Evolutionary conservation across 1,140 invertebrate genomes (phyloP), one percentile per base, ranked within the genome.

Genomic region (Anastatus disparis): DNA sequence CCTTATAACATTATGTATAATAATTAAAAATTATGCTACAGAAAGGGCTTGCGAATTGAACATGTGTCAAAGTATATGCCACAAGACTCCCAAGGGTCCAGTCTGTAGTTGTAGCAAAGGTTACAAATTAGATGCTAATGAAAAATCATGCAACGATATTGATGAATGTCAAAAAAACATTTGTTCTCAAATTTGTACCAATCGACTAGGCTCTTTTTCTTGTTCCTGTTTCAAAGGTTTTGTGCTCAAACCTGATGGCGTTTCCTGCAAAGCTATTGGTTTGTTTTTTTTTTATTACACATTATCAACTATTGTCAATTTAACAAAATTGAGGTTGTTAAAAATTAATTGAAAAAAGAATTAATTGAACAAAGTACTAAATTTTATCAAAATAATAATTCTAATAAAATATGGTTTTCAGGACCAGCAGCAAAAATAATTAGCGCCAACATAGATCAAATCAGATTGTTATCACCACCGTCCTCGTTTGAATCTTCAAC

Each of bases 181-280:
- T 71, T 99, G 97, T 79, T 91, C 92, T 44, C 96, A 98, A 78
- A 82, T 86, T 24, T 98, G 97, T 85, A 87, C 89, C 7, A 98
- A 98, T 79, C 92, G 90, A 0, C 76, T 87, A 2, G 97, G 96
- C 0, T 93, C 91, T 4, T 98, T 91, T 81, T 87, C 87, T 10
- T 98, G 97, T 78, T 89, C 89, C 12, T 97, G 97, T 82, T 86
- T 86, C 2, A 85, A 90, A 9, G 94, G 93, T 0, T 98, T 95
- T 80, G 85, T 89, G 3, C 83, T 95, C 15, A 81, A 87, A 68
- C 77, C 83, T 0, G 91, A 97, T 80, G 89, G 88, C 29, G 85
- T 87, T 52, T 90, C 89, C 52, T 94, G 93, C 82, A 90, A 90
- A 79, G 91, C 90, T 13, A 75, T 85, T 9, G 88, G 88, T 72